These are phyloP conservation scores for Scomber colias DNA, from an alignment of 2,113 vertebrate genomes.

Conservation along the genomic window DNA sequence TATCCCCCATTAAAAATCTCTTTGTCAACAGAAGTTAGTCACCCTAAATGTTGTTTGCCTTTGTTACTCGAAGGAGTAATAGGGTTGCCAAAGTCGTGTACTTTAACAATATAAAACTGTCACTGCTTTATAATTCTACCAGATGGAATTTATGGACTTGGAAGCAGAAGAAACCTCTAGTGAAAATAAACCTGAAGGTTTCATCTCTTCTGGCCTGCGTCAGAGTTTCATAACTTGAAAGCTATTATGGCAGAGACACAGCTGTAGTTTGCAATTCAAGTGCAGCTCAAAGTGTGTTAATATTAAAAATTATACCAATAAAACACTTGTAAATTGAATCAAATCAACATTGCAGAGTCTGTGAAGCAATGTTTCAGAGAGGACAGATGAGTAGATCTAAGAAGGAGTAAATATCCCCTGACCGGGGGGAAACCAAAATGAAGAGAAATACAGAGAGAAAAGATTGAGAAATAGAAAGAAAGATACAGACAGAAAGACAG, in stretches of 20 bases:
- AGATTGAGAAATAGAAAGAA: not conserved
- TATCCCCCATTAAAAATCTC: no score
- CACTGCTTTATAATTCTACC: not conserved
- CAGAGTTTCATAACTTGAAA: not conserved
- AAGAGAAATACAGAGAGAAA: constrained; percentile 7
- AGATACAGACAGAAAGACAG: constrained; percentile 13
- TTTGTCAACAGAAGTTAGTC: no score
- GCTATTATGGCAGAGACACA: not conserved
- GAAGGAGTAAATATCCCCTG: not conserved
- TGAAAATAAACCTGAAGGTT: constrained; percentile 12
- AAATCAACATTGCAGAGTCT: constrained; percentile 13
- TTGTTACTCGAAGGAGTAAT: not conserved
- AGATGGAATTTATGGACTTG: constrained; percentile 19
- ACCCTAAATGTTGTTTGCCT: no score
- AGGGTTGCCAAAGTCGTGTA: constrained; percentile 1
- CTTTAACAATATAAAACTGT: constrained; percentile 20
- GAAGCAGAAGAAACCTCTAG: constrained; percentile 13
- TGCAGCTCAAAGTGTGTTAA: not conserved
- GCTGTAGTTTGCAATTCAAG: not conserved
- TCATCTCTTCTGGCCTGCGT: constrained; percentile 20
- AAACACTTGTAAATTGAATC: constrained; percentile 28
- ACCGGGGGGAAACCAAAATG: not conserved
- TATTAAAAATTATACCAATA: constrained; percentile 16
- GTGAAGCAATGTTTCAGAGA: constrained; percentile 14
- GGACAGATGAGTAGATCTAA: not conserved